Conservation (phyloP, 2,888 invertebrate genomes). For the Tenthredo mesomela region DNA sequence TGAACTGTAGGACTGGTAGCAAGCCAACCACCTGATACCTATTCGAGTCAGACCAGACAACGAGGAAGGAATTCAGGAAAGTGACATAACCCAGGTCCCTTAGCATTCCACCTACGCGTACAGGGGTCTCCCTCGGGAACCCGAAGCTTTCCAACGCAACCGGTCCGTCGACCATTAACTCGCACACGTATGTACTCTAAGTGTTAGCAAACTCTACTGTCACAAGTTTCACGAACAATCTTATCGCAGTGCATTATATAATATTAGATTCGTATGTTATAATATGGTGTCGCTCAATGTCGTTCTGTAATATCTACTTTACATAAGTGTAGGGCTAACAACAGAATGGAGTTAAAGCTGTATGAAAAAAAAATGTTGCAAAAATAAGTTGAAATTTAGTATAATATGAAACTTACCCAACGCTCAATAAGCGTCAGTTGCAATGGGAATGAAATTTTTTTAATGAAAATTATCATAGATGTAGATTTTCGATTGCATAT, state of each 20-base stretch:
- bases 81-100: background rate
- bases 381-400: background rate
- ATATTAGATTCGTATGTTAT: background rate
- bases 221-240: constrained; percentile 20
- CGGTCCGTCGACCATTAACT: constrained; percentile 29
- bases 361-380: background rate
- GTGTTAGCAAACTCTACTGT: constrained; percentile 12
- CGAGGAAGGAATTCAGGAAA: constrained; percentile 40
- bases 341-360: background rate
- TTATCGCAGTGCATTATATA: background rate
- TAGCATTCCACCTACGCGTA: constrained; percentile 36
- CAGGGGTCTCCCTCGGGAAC: constrained; percentile 28
- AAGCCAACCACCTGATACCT: constrained; percentile 21
- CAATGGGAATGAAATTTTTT: background rate
- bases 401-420: background rate
- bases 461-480: background rate
- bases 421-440: background rate
- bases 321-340: background rate
- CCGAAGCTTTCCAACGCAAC: constrained; percentile 33
- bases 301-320: background rate
- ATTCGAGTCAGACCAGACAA: constrained; percentile 37
- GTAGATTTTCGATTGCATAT: background rate
- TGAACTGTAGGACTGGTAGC: background rate
- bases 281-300: background rate
- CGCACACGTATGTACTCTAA: constrained; percentile 1